Evolutionary conservation across 1,140 invertebrate genomes (phyloP), one percentile per base, ranked within the genome.

Genomic region (Choristoneura fumiferana): DNA sequence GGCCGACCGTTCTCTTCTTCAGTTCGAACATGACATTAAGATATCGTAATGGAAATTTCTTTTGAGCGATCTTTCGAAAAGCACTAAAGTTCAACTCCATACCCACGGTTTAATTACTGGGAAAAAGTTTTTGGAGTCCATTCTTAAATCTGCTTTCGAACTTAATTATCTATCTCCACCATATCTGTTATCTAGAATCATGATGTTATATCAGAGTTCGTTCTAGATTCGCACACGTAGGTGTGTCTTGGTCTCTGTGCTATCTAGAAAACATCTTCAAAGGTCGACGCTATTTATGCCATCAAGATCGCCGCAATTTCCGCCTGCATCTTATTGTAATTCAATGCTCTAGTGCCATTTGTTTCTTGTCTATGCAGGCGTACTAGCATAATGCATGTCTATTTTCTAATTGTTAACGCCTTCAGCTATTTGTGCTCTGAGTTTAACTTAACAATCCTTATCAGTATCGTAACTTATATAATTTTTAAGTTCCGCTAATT

Each of bases 321-420:
- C 56, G 59, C 58, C 59, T 13, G 43, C 43, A 22, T 52, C 60
- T 59, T 29, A 65, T 65, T 65, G 61, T 59, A 65, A 65, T 65
- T 65, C 56, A 65, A 65, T 65, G 53, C 49, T 13, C 29, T 55
- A 53, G 12, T 58, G 29, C 43, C 53, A 54, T 57, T 64, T 60
- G 60, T 64, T 58, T 54, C 57, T 60, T 52, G 9, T 18, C 36
- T 52, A 22, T 36, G 38, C 18, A 49, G 43, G 22, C 43, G 12
- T 49, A 49, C 17, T 49, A 29, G n/a, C 43, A 29, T 12, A 15
- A 29, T 49, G 18, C 4, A 12, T 17, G 22, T 22, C 9, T 45
- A 45, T 10, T 18, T 49, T 15, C 22, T 49, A 49, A 49, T 49
- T 49, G 22, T 49, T 49, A 33, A 22, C 17, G 18, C 18, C 40